Base-by-base conservation (phyloP, 1,140 invertebrate species). In the Microvelia longipes region DNA sequence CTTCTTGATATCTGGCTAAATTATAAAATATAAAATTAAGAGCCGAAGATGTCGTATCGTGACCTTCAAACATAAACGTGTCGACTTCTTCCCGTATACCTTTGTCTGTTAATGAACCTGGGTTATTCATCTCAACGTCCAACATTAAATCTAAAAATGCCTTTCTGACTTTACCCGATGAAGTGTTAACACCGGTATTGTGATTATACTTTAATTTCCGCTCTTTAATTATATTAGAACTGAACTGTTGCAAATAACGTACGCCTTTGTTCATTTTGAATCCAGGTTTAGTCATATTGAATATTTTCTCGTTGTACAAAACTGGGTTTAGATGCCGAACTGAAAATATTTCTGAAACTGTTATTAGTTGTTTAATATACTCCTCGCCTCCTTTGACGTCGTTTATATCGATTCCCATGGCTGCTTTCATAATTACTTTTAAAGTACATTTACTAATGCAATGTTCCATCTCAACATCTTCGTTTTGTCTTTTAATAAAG, bases 201-300 rank as follows among this genome's bases (percentile, higher is more conserved):
- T n/a, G n/a, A n/a, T n/a, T 11, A 50, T 11, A 50, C 19, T 50
- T 19, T 50, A 11, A 11, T 50, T 19, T 50, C 19, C 35, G 60
- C 68, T 63, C 25, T 62, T 28, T 70, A 67, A n/a, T 67, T 65
- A 90, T 87, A 79, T 85, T 83, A 72, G 85, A 81, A 2, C 88
- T 90, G 77, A 91, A 91, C 2, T 80, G 81, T 75, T 92, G 88
- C 19, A 93, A 78, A 73, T 86, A 84, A 61, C 83, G 79, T 26
- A 91, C 77, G 73, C 84, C 85, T 69, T 81, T 77, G 70, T 84
- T 78, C 74, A 88, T 84, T 71, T 83, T 80, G 76, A 82, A 83
- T 28, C 85, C 87, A 28, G 80, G 77, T 1, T 81, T 77, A 14
- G 85, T 83, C 14, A 84, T 75, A 67, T 82, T 77, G 77, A 87